These are phyloP conservation scores for Pseudorectes ferrugineus DNA, from an alignment of 2,113 vertebrate genomes.

Conservation along the genomic window DNA sequence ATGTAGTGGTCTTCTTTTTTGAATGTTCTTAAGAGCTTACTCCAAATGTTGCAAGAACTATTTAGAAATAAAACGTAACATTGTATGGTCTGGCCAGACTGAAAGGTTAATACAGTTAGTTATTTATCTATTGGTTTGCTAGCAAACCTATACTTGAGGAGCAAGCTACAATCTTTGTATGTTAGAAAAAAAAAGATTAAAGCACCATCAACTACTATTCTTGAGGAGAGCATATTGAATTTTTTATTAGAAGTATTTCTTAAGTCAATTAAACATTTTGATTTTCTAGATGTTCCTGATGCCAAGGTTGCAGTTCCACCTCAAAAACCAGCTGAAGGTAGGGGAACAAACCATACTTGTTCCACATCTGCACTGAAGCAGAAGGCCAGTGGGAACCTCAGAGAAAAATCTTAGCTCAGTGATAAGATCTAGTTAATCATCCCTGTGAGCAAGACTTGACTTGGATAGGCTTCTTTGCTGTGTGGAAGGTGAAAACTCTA, in stretches of 20 bases:
- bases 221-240: neutral
- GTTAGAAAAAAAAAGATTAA: neutral
- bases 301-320: constrained; percentile 78
- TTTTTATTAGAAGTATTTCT: neutral
- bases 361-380: neutral
- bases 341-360: neutral
- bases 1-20: neutral
- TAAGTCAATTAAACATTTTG: neutral
- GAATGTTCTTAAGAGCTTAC: neutral
- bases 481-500: neutral
- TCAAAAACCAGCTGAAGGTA: constrained; percentile 76
- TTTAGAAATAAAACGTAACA: neutral
- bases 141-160: neutral
- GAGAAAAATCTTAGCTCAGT: neutral
- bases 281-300: constrained; percentile 82
- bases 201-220: neutral
- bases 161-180: neutral
- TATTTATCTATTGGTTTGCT: neutral
- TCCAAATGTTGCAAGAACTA: neutral
- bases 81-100: neutral
- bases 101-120: neutral
- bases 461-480: neutral
- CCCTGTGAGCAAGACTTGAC: neutral
- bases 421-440: neutral
- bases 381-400: neutral